phyloP scores from a whole-genome alignment of 2,888 invertebrate genomes.

The Ichneumoninae sp. region DNA sequence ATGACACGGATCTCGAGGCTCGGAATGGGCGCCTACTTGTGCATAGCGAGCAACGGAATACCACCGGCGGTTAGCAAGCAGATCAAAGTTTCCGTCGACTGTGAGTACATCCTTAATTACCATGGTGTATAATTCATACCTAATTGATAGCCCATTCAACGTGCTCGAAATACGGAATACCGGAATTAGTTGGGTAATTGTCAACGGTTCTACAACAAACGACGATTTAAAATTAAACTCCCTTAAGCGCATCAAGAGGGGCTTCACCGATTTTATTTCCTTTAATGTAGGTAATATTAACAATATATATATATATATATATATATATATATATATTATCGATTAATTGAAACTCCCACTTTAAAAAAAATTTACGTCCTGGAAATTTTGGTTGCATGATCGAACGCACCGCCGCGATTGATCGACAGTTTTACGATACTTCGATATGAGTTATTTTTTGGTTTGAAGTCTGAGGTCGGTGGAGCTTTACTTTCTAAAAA shows the following conservation, averaged over 20 bases:
- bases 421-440: too few relatives aligned
- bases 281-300: neutral
- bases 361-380: too few relatives aligned
- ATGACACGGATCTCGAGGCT: slow-evolving; percentile 93
- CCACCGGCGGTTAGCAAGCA: slow-evolving; percentile 96
- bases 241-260: neutral
- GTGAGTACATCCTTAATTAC: slow-evolving; percentile 87
- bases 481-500: neutral
- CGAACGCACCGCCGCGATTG: too few relatives aligned
- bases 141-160: neutral
- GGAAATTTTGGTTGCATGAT: too few relatives aligned
- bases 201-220: neutral
- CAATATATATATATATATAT: too few relatives aligned
- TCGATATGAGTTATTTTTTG: neutral
- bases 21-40: slow-evolving; percentile 96
- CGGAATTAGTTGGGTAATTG: neutral
- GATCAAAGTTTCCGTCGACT: slow-evolving; percentile 97
- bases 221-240: neutral
- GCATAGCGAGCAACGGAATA: slow-evolving; percentile 95
- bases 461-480: too few relatives aligned
- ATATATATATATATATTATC: too few relatives aligned
- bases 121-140: slow-evolving; percentile 4
- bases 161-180: neutral
- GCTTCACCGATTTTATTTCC: neutral
- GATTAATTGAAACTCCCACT: too few relatives aligned